Evolutionary conservation across 2,888 invertebrate genomes (phyloP).

Genomic region (Ennomos erosarius): DNA sequence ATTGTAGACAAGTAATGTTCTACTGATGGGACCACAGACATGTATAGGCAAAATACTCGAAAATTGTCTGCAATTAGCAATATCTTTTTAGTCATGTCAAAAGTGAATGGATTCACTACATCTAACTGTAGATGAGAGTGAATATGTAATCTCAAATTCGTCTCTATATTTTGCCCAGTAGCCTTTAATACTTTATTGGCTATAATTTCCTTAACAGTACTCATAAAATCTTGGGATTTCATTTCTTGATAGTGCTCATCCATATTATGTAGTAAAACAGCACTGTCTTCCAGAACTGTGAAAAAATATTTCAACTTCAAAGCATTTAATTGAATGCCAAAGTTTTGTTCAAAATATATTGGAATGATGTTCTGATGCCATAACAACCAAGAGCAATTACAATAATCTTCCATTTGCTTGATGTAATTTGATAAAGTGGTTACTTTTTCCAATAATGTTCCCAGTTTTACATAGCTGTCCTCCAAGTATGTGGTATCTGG

Average conservation of each 20-base stretch:
- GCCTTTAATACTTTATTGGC: conserved; percentile 87
- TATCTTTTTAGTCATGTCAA: conserved; percentile 87
- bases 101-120: conserved; percentile 89
- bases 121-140: conserved; percentile 95
- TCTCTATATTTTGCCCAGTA: conserved; percentile 95
- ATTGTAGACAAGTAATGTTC: conserved; percentile 97
- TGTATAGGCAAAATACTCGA: conserved; percentile 82
- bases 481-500: conserved; percentile 86
- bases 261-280: conserved; percentile 63
- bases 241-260: conserved; percentile 60
- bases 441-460: conserved; percentile 87
- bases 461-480: conserved; percentile 87
- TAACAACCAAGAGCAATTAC: conserved; percentile 91
- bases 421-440: conserved; percentile 87
- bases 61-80: conserved; percentile 85
- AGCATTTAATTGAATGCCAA: conserved; percentile 87
- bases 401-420: conserved; percentile 84
- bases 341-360: conserved; percentile 90
- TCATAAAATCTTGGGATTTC: conserved; percentile 66
- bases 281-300: conserved; percentile 77
- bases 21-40: conserved; percentile 88
- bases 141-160: conserved; percentile 95
- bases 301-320: conserved; percentile 83
- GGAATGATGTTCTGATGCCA: conserved; percentile 93
- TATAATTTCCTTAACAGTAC: conserved; percentile 71